Conservation (phyloP, 2,888 invertebrate genomes). For the Rhagonycha fulva region DNA sequence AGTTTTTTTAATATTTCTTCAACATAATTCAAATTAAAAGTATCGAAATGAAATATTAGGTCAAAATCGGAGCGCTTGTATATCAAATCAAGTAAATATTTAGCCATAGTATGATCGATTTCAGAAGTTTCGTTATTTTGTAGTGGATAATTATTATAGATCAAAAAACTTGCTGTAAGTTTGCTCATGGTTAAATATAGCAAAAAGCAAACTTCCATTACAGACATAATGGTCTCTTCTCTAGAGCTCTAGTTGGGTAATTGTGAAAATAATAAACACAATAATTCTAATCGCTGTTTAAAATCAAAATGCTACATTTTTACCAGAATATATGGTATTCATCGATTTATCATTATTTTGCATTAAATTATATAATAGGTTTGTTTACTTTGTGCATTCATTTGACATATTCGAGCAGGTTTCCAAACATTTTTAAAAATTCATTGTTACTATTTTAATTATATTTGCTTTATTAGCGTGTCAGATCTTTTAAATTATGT, state of each 20-base stretch:
- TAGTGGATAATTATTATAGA: background rate
- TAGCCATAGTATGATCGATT: background rate
- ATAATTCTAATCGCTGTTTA: background rate
- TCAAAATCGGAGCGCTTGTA: slow-evolving; percentile 5
- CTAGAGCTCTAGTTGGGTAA: background rate
- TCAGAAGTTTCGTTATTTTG: background rate
- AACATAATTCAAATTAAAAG: background rate
- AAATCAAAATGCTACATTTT: background rate
- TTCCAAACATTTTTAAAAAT: background rate
- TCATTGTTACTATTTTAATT: background rate
- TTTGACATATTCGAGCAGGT: background rate
- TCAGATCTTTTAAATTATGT: background rate
- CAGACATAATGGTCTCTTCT: background rate
- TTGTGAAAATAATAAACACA: background rate
- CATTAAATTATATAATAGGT: background rate
- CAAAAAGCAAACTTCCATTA: background rate
- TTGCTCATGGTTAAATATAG: background rate
- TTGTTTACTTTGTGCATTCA: background rate
- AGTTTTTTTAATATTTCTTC: background rate
- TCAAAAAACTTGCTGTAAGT: background rate
- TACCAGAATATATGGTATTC: background rate
- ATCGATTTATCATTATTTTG: slow-evolving; percentile 7
- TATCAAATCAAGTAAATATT: background rate
- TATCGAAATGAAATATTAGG: slow-evolving; percentile 7
- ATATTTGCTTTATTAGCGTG: background rate